Evolutionary conservation across 2,888 invertebrate genomes (phyloP), one percentile per base, ranked within the genome.

Genomic region (Phytoseiulus persimilis): DNA sequence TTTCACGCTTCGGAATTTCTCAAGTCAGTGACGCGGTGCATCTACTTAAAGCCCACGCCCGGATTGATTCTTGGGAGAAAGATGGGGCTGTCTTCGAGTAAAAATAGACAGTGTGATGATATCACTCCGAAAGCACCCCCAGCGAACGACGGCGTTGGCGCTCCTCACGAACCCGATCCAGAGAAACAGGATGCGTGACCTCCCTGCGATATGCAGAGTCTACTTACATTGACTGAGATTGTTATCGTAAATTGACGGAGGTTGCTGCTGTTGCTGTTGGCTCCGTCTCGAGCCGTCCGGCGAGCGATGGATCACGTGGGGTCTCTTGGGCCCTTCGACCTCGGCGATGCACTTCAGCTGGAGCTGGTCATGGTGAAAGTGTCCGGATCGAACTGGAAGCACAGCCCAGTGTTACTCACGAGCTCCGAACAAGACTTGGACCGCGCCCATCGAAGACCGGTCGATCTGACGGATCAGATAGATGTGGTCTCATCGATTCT

Each of bases 331-430:
- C 23, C 87, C 87, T 0, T 87, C 87, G n/a, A 87, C 87, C 33
- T 87, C 87, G n/a, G 45, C 87, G 32, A 87, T 87, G 39, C 87
- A 87, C 39, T 87, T 87, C 87, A 87, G 18, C 31, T 87, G 87
- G 6, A 87, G 87, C 87, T 87, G 87, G 39, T 87, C 87, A 23
- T 87, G 32, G 32, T 45, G 87, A 39, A 87, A 87, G 33, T 87
- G 87, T 14, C 39, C 87, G 28, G 87, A 9, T 39, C 87, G 87
- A 87, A 87, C 87, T 87, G 11, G 0, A 87, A n/a, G 18, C 45
- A 45, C n/a, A 87, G 31, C 6, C 1, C 31, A 83, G 39, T 3
- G 31, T 0, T n/a, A 18, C 31, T n/a, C n/a, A n/a, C n/a, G n/a
- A n/a, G n/a, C n/a, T n/a, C n/a, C n/a, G n/a, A n/a, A n/a, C n/a